Conservation (phyloP, 2,888 invertebrate species). For the Drosophila nr. fundita region DNA sequence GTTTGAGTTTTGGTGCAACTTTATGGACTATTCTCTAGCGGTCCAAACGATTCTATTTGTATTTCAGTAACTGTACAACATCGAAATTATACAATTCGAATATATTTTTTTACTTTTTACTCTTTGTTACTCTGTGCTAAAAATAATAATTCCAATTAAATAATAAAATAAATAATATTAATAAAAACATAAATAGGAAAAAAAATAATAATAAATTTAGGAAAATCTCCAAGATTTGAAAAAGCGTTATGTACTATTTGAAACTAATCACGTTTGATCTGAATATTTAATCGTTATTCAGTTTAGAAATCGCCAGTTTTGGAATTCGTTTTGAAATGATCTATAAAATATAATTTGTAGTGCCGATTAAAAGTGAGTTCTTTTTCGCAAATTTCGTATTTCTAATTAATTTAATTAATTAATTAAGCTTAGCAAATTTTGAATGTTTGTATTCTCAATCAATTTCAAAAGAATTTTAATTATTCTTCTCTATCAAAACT, state of each 20-base stretch:
- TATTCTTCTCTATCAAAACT: neutral
- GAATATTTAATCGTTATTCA: neutral
- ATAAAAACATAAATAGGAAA: neutral
- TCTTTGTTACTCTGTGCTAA: neutral
- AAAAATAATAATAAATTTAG: too few species aligned
- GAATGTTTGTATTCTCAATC: neutral
- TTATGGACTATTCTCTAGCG: neutral
- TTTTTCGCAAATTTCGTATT: neutral
- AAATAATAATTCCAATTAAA: neutral
- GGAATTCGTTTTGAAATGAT: neutral
- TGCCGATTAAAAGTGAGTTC: neutral
- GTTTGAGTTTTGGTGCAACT: constrained; percentile 2
- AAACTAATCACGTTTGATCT: neutral
- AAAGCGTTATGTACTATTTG: neutral
- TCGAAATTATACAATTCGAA: neutral
- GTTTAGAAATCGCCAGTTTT: neutral
- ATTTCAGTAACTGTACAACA: neutral
- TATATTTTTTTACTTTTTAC: too few species aligned
- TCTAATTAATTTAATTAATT: too few species aligned
- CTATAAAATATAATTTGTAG: neutral
- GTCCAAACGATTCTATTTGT: neutral
- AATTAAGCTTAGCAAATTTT: neutral
- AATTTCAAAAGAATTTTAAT: neutral
- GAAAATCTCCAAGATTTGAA: neutral
- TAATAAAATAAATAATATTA: neutral